A percentile compares a stretch with the other conserved stretches of the same genome.
Evolutionary conservation across 2,797 vertebrate species (phyloP).

Genomic region (Centroberyx gerrardi): DNA sequence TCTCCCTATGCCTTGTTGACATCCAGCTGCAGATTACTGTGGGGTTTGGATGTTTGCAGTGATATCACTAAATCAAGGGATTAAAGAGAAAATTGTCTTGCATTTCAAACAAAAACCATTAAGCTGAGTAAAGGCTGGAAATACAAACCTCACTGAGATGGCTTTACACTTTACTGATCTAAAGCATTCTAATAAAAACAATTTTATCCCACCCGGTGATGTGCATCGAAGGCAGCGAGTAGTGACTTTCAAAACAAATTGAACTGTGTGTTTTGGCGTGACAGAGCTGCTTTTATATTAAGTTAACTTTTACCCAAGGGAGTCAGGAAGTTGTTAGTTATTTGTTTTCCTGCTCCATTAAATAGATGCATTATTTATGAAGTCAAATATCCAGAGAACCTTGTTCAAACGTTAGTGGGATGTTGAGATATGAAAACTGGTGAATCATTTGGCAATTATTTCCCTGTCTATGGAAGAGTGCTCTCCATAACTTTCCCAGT

Average conservation of each 20-base stretch:
- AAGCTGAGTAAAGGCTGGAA: constrained; percentile 55
- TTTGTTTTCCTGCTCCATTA: constrained; percentile 86
- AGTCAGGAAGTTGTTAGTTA: constrained; percentile 80
- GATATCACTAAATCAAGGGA: constrained; percentile 67
- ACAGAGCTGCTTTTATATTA: constrained; percentile 75
- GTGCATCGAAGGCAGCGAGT: constrained; percentile 51
- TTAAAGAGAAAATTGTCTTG: constrained; percentile 67
- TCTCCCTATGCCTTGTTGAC: constrained; percentile 51
- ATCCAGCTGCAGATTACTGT: constrained; percentile 62
- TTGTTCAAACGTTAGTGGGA: constrained; percentile 80
- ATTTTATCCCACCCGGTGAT: constrained; percentile 38
- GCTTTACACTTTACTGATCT: constrained; percentile 52
- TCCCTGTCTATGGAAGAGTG: constrained; percentile 81
- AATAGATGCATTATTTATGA: constrained; percentile 87
- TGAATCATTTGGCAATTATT: constrained; percentile 85
- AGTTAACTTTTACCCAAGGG: constrained; percentile 79
- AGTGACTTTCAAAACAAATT: constrained; percentile 71
- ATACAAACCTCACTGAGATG: constrained; percentile 30
- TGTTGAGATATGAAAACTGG: constrained; percentile 83
- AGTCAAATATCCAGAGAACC: constrained; percentile 79
- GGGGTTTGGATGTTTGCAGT: constrained; percentile 42
- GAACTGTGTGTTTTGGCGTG: constrained; percentile 67
- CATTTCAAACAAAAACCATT: constrained; percentile 72
- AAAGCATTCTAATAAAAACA: constrained; percentile 63
- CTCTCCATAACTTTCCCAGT: constrained; percentile 72